These are phyloP conservation scores for Mesorhabditis spiculigera DNA, from an alignment of 2,888 invertebrate species.

Conservation along the genomic window DNA sequence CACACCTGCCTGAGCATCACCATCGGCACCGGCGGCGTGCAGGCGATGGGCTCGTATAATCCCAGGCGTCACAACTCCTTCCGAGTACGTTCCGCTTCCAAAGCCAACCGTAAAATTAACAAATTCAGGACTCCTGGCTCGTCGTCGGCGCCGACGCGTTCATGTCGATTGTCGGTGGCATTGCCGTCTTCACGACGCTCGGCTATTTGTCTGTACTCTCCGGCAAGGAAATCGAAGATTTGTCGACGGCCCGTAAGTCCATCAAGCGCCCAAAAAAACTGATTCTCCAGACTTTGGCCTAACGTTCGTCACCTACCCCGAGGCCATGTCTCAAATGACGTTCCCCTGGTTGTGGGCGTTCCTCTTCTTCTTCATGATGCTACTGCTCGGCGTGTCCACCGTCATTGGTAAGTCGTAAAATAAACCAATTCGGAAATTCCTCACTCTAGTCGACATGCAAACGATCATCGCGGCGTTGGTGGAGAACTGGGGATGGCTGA, in stretches of 20 bases:
- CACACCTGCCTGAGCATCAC: slow-evolving; percentile 50
- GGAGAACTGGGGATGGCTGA: slow-evolving; percentile 11
- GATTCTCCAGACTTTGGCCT: slow-evolving; percentile 58
- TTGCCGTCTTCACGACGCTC: slow-evolving; percentile 40
- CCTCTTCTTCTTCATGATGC: slow-evolving; percentile 60
- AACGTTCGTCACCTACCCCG: slow-evolving; percentile 60
- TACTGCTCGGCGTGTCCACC: slow-evolving; percentile 58
- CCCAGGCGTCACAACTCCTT: slow-evolving; percentile 43
- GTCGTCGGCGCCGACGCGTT: slow-evolving; percentile 46
- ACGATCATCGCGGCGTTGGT: slow-evolving; percentile 13
- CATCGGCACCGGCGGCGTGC: slow-evolving; percentile 49
- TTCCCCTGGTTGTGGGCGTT: slow-evolving; percentile 59
- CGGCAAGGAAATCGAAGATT: slow-evolving; percentile 20
- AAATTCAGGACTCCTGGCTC: slow-evolving; percentile 41
- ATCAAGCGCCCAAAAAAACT: not conserved
- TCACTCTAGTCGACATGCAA: not conserved
- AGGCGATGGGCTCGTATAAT: slow-evolving; percentile 49
- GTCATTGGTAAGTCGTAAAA: slow-evolving; percentile 18
- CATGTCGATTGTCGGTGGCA: slow-evolving; percentile 39
- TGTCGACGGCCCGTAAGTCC: slow-evolving; percentile 13
- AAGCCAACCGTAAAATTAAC: not conserved
- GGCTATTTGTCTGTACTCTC: slow-evolving; percentile 35
- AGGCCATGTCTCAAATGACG: slow-evolving; percentile 58
- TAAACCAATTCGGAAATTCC: not conserved
- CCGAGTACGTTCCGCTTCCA: slow-evolving; percentile 13